These are phyloP conservation scores for Drosophila insularis DNA, from an alignment of 1,140 invertebrate genomes.

Conservation along the genomic window DNA sequence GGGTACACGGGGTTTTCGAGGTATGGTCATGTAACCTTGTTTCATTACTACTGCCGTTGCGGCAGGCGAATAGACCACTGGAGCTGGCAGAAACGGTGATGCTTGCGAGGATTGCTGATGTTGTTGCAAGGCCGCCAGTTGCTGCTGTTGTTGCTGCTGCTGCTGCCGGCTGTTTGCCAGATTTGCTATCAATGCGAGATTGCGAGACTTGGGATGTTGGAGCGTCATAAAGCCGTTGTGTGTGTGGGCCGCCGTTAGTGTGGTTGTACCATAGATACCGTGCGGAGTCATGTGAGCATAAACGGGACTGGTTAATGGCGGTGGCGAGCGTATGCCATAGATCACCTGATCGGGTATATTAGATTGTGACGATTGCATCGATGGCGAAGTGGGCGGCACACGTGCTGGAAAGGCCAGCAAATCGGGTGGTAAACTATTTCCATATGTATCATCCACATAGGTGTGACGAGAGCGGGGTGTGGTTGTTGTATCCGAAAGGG, in stretches of 20 bases:
- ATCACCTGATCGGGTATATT: conserved; percentile 87
- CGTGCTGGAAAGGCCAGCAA: conserved; percentile 90
- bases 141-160: conserved; percentile 55
- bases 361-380: conserved; percentile 88
- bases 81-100: conserved; percentile 86
- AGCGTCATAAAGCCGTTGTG: conserved; percentile 81
- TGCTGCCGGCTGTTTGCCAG: conserved; percentile 83
- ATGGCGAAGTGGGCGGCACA: conserved; percentile 85
- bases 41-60: conserved; percentile 84
- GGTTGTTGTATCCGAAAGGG: conserved; percentile 82
- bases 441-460: conserved; percentile 78
- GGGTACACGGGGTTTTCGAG: conserved; percentile 89
- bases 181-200: conserved; percentile 77
- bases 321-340: conserved; percentile 77
- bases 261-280: conserved; percentile 78
- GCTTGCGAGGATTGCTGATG: conserved; percentile 83
- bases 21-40: conserved; percentile 92
- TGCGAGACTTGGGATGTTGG: conserved; percentile 80
- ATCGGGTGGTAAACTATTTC: conserved; percentile 87
- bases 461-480: conserved; percentile 73
- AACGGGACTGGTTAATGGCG: conserved; percentile 75
- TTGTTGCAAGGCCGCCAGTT: conserved; percentile 83
- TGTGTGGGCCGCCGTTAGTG: conserved; percentile 56
- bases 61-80: conserved; percentile 83
- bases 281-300: conserved; percentile 80